A percentile compares a stretch with the other conserved stretches of the same genome.
Evolutionary conservation across 2,888 invertebrate genomes (phyloP).

Genomic region (Microctonus aethiopoides): DNA sequence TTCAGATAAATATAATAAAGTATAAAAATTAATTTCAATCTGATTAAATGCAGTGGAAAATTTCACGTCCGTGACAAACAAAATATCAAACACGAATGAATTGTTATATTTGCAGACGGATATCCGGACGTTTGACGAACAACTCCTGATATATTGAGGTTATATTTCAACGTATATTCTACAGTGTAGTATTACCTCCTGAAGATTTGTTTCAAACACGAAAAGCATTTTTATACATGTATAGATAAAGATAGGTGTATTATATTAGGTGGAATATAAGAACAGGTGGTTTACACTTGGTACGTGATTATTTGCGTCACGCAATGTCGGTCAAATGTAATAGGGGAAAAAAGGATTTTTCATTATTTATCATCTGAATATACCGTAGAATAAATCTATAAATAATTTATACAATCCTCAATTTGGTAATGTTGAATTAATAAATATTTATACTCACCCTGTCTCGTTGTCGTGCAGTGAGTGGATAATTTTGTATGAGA

Average conservation of each 20-base stretch:
- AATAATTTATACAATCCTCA: background rate
- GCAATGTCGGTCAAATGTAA: slow-evolving; percentile 47
- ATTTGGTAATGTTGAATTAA: background rate
- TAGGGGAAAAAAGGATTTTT: slow-evolving; percentile 35
- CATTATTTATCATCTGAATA: slow-evolving; percentile 37
- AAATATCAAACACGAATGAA: background rate
- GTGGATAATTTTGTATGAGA: slow-evolving; percentile 77
- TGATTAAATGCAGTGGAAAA: background rate
- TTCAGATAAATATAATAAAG: too few relatives aligned
- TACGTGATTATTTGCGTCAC: slow-evolving; percentile 52
- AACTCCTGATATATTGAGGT: background rate
- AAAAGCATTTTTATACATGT: slow-evolving; percentile 8
- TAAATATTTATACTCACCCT: slow-evolving; percentile 70
- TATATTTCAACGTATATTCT: too few relatives aligned
- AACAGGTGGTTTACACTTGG: slow-evolving; percentile 62
- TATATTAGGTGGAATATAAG: slow-evolving; percentile 36
- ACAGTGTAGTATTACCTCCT: slow-evolving; percentile 14
- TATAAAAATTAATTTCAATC: background rate
- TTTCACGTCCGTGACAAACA: slow-evolving; percentile 15
- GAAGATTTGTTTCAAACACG: slow-evolving; percentile 38
- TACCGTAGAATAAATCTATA: background rate
- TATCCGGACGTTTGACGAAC: slow-evolving; percentile 1
- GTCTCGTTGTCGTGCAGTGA: slow-evolving; percentile 75
- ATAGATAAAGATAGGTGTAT: slow-evolving; percentile 15
- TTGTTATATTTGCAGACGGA: background rate